These are phyloP conservation scores for Tokudaia tokunoshimensis DNA, from an alignment of 2,797 vertebrate species.

Conservation along the genomic window DNA sequence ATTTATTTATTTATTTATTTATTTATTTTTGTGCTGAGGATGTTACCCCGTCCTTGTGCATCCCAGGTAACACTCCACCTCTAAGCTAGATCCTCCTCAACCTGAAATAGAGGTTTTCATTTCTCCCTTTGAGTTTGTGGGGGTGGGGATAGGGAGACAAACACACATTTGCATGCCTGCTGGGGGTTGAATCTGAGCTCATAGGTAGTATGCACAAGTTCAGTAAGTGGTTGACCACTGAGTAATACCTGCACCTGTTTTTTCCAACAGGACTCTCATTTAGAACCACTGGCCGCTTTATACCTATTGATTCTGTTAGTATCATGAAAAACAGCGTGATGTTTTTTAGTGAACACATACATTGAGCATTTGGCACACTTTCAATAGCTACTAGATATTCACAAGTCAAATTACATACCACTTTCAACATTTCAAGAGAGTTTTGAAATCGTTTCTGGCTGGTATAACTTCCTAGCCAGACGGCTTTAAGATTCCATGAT, in stretches of 20 bases:
- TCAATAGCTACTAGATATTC: neutral
- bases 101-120: neutral
- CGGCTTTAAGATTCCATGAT: constrained; percentile 44
- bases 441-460: constrained; percentile 51
- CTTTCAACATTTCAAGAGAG: constrained; percentile 26
- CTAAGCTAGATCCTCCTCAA: neutral
- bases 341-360: neutral
- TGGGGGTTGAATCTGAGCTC: neutral
- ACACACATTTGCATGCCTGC: neutral
- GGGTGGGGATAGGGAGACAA: neutral
- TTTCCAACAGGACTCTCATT: constrained; percentile 29
- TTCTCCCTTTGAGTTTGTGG: too few species aligned
- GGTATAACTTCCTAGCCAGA: neutral
- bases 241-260: neutral
- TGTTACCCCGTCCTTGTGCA: neutral
- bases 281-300: neutral
- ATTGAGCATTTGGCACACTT: neutral
- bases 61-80: neutral
- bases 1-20: too few species aligned
- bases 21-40: neutral
- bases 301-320: neutral
- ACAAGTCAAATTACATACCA: constrained; percentile 17
- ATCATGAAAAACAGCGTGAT: neutral
- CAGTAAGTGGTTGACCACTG: neutral
- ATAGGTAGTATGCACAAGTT: neutral